Base-by-base conservation (phyloP, 2,888 invertebrate genomes). In the Tolmerus cingulatus region DNA sequence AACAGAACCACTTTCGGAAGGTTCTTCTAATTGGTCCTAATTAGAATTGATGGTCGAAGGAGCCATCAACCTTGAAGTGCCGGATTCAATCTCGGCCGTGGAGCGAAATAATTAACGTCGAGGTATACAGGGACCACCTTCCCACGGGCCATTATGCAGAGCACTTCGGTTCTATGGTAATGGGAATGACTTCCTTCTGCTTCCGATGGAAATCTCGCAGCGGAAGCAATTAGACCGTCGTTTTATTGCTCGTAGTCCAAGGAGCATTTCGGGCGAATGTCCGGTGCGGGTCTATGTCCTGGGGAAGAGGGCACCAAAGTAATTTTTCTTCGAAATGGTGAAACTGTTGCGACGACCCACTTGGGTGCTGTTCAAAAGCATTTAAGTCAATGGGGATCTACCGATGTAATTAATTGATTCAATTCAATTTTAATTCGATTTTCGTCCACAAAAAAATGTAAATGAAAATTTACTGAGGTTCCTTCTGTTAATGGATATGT, bases 1-100 rank as follows among this genome's bases (percentile, higher is more conserved):
- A 51, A n/a, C 5, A 66, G 8, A 66, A 66, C 66, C 19, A 66
- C 66, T 66, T 66, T 66, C 78, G 40, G 43, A 78, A 78, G 40
- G 78, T 40, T 40, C 43, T 40, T 40, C 78, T 78, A 78, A 78
- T 78, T 78, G 78, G 19, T 43, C 43, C 37, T 78, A 78, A 78
- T 78, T 78, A 78, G 78, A 78, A 78, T 78, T 78, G 40, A 78
- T 78, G 78, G 37, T 14, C 23, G 78, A 40, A 77, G 19, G 43
- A 78, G n/a, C 78, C 78, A 78, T 23, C 43, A 78, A 78, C 43
- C 78, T 40, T 78, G 78, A 78, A 43, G 40, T 23, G 40, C 37
- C 43, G 40, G 78, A 78, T 78, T 78, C 78, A 78, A 78, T 78
- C 40, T 40, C 78, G 37, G 78, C 40, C 9, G 23, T 51, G 66